Evolutionary conservation across 30 jellyfish, hydroid and myxozoan genomes (phyloP).

Genomic region (Haliclystus octoradiatus): DNA sequence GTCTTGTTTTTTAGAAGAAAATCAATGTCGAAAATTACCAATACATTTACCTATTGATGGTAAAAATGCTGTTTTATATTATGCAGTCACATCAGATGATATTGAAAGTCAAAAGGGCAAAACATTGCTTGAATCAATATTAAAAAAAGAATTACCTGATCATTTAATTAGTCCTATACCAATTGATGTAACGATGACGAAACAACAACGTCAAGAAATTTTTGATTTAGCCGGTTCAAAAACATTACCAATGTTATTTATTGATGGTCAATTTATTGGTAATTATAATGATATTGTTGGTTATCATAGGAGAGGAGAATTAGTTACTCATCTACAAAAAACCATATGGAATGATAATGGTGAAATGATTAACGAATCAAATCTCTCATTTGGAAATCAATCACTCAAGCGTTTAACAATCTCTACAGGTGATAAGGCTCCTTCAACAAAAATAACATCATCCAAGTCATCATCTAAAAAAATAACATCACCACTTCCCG

Average conservation of each 20-base stretch:
- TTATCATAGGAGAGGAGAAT: slow-evolving; percentile 27
- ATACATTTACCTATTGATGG: slow-evolving; percentile 14
- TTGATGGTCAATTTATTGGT: slow-evolving; percentile 45
- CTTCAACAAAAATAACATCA: no score
- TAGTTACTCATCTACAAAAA: no score
- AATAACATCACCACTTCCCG: no score
- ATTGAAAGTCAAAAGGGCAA: slow-evolving; percentile 24
- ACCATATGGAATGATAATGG: no score
- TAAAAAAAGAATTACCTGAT: slow-evolving; percentile 16
- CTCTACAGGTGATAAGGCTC: no score
- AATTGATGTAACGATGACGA: slow-evolving; percentile 42
- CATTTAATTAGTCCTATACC: slow-evolving; percentile 28
- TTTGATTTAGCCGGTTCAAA: slow-evolving; percentile 15
- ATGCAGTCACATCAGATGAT: slow-evolving; percentile 63
- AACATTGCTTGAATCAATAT: slow-evolving; percentile 24
- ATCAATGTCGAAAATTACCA: slow-evolving; percentile 6
- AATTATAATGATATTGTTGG: slow-evolving; percentile 36
- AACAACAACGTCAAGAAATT: slow-evolving; percentile 31
- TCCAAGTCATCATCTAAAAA: no score
- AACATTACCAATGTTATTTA: slow-evolving; percentile 49
- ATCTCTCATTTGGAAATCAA: no score
- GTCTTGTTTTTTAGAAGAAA: background rate
- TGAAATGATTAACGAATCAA: no score
- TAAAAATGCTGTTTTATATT: slow-evolving; percentile 35
- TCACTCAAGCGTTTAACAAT: no score